These are phyloP conservation scores for Ambastaia sidthimunki DNA, from an alignment of 2,797 vertebrate genomes.

Conservation along the genomic window DNA sequence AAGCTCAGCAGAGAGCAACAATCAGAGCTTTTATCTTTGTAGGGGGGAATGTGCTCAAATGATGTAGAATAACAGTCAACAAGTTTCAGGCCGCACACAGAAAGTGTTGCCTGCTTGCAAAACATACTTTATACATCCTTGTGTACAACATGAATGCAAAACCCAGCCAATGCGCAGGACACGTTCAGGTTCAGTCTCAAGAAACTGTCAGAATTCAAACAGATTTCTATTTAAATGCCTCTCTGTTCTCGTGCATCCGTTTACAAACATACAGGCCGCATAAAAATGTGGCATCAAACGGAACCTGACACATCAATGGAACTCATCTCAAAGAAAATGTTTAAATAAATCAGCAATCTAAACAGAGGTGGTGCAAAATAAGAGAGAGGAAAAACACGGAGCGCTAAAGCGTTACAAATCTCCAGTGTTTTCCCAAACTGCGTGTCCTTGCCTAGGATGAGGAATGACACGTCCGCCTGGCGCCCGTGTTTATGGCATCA, in stretches of 20 bases:
- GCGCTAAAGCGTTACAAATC: constrained; percentile 81
- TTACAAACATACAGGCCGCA: constrained; percentile 73
- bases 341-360: constrained; percentile 81
- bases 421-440: constrained; percentile 69
- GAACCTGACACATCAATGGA: constrained; percentile 77
- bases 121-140: constrained; percentile 37
- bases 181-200: constrained; percentile 72
- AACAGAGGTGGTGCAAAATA: constrained; percentile 71
- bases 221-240: constrained; percentile 70
- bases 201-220: constrained; percentile 69
- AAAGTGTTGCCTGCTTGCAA: constrained; percentile 30
- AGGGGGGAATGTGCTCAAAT: constrained; percentile 46
- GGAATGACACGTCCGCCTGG: constrained; percentile 77
- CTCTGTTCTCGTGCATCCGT: constrained; percentile 69
- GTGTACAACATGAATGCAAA: constrained; percentile 38
- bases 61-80: constrained; percentile 44
- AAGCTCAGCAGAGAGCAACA: constrained; percentile 38
- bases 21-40: constrained; percentile 48
- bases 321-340: constrained; percentile 74
- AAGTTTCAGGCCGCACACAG: constrained; percentile 33
- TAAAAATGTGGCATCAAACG: constrained; percentile 78
- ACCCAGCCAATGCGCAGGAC: constrained; percentile 53
- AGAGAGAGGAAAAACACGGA: constrained; percentile 61
- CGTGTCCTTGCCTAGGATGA: constrained; percentile 65
- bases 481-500: constrained; percentile 83